phyloP scores from a whole-genome alignment of 2,888 invertebrate species.

The Rhagonycha fulva region DNA sequence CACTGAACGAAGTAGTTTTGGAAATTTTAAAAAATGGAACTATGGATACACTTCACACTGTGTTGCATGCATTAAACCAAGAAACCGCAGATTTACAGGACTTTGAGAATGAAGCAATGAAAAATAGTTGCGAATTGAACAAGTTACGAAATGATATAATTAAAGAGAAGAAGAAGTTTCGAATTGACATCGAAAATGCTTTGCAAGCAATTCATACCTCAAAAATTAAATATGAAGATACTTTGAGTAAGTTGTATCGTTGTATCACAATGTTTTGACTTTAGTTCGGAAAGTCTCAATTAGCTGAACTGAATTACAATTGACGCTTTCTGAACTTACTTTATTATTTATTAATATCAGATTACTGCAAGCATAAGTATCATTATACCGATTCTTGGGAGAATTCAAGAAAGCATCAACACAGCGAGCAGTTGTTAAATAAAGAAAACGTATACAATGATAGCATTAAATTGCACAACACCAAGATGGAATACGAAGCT shows the following conservation, averaged over 20 bases:
- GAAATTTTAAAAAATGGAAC: conserved; percentile 6
- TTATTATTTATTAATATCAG: too few species aligned
- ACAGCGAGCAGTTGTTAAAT: conserved; percentile 33
- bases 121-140: neutral
- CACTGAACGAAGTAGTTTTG: neutral
- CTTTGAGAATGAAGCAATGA: conserved; percentile 1
- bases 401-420: conserved; percentile 42
- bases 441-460: conserved; percentile 34
- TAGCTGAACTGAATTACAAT: too few species aligned
- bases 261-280: too few species aligned
- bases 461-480: conserved; percentile 32
- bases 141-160: neutral
- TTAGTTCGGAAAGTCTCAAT: too few species aligned
- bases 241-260: neutral
- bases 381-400: conserved; percentile 44
- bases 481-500: conserved; percentile 39
- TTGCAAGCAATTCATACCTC: conserved; percentile 10
- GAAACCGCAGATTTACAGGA: conserved; percentile 7
- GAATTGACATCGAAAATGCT: conserved; percentile 15
- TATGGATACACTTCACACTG: conserved; percentile 5
- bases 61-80: conserved; percentile 6
- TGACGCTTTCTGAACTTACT: too few species aligned
- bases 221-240: conserved; percentile 20
- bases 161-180: conserved; percentile 11
- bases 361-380: conserved; percentile 11